A percentile compares a stretch with the other conserved stretches of the same genome.
Conservation (phyloP, 2,113 vertebrate genomes). For the Bothrops jararaca region DNA sequence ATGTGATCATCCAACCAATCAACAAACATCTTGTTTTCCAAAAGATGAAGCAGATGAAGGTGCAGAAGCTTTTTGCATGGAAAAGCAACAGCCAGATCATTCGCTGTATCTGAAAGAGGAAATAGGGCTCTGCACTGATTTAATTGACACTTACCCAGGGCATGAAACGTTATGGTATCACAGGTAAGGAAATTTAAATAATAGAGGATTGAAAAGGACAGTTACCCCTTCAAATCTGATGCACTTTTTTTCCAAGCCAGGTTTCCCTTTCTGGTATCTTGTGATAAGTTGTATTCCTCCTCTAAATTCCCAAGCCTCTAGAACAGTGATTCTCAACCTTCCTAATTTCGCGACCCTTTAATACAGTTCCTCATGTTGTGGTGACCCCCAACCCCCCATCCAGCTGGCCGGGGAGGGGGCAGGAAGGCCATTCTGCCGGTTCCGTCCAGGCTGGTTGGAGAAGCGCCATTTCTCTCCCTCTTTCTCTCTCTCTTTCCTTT, state of each 20-base stretch:
- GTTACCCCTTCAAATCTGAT: background rate
- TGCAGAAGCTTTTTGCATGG: constrained; percentile 52
- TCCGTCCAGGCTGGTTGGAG: too few species aligned
- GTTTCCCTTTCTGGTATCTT: background rate
- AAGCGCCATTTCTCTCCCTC: too few species aligned
- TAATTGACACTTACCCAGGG: constrained; percentile 91
- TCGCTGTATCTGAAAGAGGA: constrained; percentile 79
- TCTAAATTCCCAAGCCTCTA: background rate
- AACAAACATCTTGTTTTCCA: constrained; percentile 58
- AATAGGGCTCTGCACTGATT: constrained; percentile 86
- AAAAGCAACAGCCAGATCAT: constrained; percentile 61
- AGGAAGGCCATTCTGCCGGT: too few species aligned
- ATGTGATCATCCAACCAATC: constrained; percentile 51
- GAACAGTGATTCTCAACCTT: background rate
- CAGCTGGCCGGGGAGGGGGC: too few species aligned
- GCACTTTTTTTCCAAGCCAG: background rate
- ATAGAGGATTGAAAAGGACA: background rate
- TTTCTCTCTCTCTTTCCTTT: too few species aligned
- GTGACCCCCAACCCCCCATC: too few species aligned
- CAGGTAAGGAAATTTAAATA: constrained; percentile 77
- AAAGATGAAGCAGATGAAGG: constrained; percentile 66
- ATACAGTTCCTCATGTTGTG: too few species aligned
- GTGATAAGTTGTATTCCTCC: background rate
- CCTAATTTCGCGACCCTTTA: too few species aligned
- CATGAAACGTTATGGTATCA: constrained; percentile 98